These are phyloP conservation scores for Sarcophaga variegata DNA, from an alignment of 2,888 invertebrate genomes.

Conservation along the genomic window DNA sequence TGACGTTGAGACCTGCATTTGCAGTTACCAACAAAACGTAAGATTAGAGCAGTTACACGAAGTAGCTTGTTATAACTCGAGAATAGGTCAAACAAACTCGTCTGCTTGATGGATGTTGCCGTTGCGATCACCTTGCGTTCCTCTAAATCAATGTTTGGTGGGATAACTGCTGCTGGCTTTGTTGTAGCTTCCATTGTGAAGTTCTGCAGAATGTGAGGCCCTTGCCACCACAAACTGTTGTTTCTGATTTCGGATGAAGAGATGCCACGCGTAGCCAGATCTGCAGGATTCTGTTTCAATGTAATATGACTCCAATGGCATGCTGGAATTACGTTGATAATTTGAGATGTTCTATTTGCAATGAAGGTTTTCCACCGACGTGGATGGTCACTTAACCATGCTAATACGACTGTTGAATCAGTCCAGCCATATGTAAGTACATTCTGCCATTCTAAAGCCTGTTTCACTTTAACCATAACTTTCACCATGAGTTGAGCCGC, in stretches of 20 bases:
- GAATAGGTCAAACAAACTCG: too few relatives aligned
- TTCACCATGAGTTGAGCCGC: slow-evolving; percentile 55
- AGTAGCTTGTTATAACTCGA: too few relatives aligned
- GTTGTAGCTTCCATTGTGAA: too few relatives aligned
- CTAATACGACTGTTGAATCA: slow-evolving; percentile 57
- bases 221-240: slow-evolving; percentile 8
- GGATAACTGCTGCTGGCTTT: too few relatives aligned
- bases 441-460: neutral
- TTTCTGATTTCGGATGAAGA: slow-evolving; percentile 6
- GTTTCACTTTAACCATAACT: slow-evolving; percentile 31
- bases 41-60: too few relatives aligned
- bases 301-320: slow-evolving; percentile 49
- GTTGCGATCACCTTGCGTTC: too few relatives aligned
- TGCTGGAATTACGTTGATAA: slow-evolving; percentile 39
- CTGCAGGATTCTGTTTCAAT: slow-evolving; percentile 52
- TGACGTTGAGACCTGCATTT: neutral
- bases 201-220: too few relatives aligned
- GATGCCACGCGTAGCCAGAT: slow-evolving; percentile 55
- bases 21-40: too few relatives aligned
- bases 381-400: slow-evolving; percentile 48
- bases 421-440: slow-evolving; percentile 28
- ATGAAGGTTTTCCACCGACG: slow-evolving; percentile 57
- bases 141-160: too few relatives aligned
- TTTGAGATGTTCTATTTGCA: neutral
- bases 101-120: too few relatives aligned